Percentiles rank a stretch among this genome's conserved stretches.
These are phyloP conservation scores for Blennius ocellaris DNA, from an alignment of 2,113 vertebrate species.

Conservation along the genomic window DNA sequence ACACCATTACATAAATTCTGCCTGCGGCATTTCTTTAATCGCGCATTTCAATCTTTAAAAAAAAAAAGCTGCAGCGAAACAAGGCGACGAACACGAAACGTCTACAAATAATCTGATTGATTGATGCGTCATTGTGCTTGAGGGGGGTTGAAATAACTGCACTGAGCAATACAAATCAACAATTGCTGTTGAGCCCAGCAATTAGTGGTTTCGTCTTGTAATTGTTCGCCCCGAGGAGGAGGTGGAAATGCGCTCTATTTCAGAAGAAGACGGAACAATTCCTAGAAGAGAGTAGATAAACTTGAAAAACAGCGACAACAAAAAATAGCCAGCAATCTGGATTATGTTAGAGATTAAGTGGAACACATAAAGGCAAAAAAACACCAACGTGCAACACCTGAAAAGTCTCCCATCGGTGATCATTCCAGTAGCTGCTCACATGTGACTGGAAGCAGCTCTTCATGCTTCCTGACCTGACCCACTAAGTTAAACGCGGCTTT, in stretches of 20 bases:
- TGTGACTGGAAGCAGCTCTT: constrained; percentile 59
- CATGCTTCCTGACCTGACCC: constrained; percentile 58
- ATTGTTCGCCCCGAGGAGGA: constrained; percentile 19
- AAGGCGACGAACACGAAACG: background rate
- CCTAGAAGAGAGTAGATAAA: background rate
- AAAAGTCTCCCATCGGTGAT: background rate
- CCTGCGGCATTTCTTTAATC: background rate
- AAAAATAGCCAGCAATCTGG: background rate
- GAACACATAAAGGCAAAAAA: background rate
- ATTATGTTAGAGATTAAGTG: background rate
- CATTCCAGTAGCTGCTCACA: constrained; percentile 24
- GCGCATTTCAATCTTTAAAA: constrained; percentile 4
- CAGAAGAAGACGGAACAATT: constrained; percentile 31
- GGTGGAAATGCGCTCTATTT: constrained; percentile 21
- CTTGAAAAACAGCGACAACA: background rate
- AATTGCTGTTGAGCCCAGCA: constrained; percentile 44
- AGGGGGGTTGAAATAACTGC: background rate
- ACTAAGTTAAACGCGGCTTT: constrained; percentile 67
- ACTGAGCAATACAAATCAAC: constrained; percentile 42
- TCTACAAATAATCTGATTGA: background rate
- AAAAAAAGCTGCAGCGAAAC: background rate
- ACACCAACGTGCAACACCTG: background rate
- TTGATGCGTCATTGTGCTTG: constrained; percentile 19
- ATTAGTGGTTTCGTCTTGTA: constrained; percentile 61
- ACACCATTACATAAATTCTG: background rate